phyloP scores from a whole-genome alignment of 2,113 vertebrate genomes.

The Mohoua ochrocephala region DNA sequence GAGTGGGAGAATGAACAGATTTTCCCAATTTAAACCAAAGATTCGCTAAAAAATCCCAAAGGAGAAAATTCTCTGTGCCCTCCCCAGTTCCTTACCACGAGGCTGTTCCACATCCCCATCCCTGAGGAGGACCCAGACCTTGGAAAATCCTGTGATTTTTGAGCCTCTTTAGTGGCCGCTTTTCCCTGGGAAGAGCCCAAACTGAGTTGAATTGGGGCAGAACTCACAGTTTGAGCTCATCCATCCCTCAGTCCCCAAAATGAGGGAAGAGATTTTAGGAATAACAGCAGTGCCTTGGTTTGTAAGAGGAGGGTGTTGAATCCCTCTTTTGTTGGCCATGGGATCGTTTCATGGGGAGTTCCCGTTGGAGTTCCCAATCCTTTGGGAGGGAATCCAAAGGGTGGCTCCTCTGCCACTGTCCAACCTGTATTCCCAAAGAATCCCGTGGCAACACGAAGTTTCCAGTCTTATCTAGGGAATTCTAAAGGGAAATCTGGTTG shows the following conservation, averaged over 20 bases:
- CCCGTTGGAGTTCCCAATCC: background rate
- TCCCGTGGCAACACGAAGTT: background rate
- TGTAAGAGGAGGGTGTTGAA: background rate
- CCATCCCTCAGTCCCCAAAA: background rate
- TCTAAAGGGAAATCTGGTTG: background rate
- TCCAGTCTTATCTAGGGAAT: background rate
- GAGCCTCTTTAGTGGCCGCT: background rate
- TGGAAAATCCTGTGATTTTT: background rate
- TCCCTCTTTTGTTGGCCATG: rapidly evolving
- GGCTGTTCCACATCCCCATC: background rate
- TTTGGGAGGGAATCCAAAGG: background rate
- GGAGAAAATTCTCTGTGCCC: background rate
- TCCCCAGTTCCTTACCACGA: background rate
- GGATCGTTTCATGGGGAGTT: background rate
- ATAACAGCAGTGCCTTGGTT: background rate
- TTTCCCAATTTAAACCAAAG: background rate
- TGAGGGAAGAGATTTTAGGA: background rate
- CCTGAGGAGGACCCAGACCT: rapidly evolving
- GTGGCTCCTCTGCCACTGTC: background rate
- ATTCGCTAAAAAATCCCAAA: background rate
- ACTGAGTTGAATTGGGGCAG: rapidly evolving
- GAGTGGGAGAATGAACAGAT: background rate
- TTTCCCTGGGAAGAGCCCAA: background rate
- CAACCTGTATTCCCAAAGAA: background rate
- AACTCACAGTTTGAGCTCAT: background rate